Evolutionary conservation across 2,888 invertebrate genomes (phyloP).

Genomic region (Smittia aterrima): DNA sequence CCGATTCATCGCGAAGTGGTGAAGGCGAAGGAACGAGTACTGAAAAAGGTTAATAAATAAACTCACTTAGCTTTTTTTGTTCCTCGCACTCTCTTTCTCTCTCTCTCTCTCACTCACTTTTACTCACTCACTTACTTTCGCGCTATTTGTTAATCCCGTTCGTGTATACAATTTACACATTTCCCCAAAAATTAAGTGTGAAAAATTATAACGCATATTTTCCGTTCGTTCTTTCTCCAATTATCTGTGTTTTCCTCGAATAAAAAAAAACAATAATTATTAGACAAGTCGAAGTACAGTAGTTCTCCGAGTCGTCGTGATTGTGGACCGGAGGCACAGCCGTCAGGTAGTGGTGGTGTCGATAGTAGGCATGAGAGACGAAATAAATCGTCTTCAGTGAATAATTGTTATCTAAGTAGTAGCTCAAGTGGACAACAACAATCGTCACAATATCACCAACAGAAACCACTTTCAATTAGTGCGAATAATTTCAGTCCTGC

Average conservation of each 20-base stretch:
- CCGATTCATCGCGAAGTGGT: slow-evolving; percentile 31
- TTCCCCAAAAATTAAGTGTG: slow-evolving; percentile 2
- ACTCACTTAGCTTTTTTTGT: not conserved
- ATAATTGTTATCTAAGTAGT: slow-evolving; percentile 40
- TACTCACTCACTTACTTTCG: not conserved
- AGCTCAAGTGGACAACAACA: slow-evolving; percentile 25
- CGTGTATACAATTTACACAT: slow-evolving; percentile 14
- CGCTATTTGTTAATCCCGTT: not conserved
- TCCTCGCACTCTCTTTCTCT: no score
- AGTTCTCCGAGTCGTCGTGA: not conserved
- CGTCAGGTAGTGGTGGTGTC: not conserved
- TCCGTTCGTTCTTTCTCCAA: not conserved
- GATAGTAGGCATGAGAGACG: slow-evolving; percentile 12
- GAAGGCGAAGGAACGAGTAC: slow-evolving; percentile 32
- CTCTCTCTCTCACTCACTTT: not conserved
- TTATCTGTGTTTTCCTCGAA: not conserved
- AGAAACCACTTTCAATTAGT: slow-evolving; percentile 42
- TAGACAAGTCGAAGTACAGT: slow-evolving; percentile 17
- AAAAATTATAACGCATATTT: not conserved
- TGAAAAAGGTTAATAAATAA: slow-evolving; percentile 34
- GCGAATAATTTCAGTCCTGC: slow-evolving; percentile 42
- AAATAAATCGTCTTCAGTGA: slow-evolving; percentile 39
- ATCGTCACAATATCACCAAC: slow-evolving; percentile 33
- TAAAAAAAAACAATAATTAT: not conserved
- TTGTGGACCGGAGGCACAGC: not conserved